Percentiles rank a stretch among this genome's conserved stretches.
Conservation (phyloP, 2,888 invertebrate genomes). For the Hemicrepidius hirtus region DNA sequence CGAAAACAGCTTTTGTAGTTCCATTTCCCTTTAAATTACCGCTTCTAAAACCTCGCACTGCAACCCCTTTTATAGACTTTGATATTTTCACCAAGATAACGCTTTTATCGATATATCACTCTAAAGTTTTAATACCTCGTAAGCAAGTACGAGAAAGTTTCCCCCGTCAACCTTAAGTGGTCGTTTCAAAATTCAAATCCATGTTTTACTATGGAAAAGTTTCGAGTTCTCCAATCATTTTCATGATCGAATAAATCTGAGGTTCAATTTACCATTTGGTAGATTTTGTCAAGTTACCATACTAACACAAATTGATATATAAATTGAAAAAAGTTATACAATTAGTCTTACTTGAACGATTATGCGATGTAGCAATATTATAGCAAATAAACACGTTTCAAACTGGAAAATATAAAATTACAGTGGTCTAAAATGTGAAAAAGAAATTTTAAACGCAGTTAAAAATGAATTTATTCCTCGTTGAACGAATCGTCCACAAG, state of each 20-base stretch:
- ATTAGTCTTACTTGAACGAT: too few relatives aligned
- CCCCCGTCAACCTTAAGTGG: slow-evolving; percentile 21
- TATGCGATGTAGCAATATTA: too few relatives aligned
- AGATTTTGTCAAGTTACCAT: slow-evolving; percentile 2
- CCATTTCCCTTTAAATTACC: slow-evolving; percentile 23
- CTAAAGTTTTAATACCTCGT: slow-evolving; percentile 25
- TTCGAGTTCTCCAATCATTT: slow-evolving; percentile 22
- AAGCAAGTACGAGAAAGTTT: slow-evolving; percentile 23
- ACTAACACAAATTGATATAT: background rate
- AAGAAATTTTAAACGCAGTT: too few relatives aligned
- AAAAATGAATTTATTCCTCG: too few relatives aligned
- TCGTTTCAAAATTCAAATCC: slow-evolving; percentile 28
- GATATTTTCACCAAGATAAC: slow-evolving; percentile 17
- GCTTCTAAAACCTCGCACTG: slow-evolving; percentile 13
- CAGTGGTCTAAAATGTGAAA: too few relatives aligned
- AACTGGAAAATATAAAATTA: too few relatives aligned
- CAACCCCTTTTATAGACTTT: slow-evolving; percentile 22
- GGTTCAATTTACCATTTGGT: background rate
- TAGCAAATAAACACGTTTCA: too few relatives aligned
- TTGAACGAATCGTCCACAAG: too few relatives aligned
- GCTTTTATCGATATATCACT: slow-evolving; percentile 20
- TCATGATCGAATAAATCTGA: slow-evolving; percentile 11
- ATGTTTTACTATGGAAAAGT: slow-evolving; percentile 26
- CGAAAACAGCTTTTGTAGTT: slow-evolving; percentile 25
- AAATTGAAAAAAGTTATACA: slow-evolving; percentile 11